phyloP scores from a whole-genome alignment of 2,888 invertebrate species.

The Scotopteryx bipunctaria region DNA sequence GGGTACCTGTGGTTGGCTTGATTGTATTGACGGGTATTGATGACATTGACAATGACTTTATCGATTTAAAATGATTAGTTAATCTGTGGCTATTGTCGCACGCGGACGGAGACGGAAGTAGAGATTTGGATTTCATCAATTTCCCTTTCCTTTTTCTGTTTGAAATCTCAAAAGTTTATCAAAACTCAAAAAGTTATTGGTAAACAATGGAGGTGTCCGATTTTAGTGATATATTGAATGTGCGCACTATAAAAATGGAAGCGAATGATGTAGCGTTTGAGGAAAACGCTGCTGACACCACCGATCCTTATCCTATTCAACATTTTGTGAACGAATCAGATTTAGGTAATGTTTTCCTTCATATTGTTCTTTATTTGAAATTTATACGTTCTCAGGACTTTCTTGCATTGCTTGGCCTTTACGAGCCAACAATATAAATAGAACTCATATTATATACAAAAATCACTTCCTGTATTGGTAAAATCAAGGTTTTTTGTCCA shows the following conservation, averaged over 20 bases:
- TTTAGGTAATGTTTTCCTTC: no score
- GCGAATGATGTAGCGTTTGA: slow-evolving; percentile 59
- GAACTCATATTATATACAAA: no score
- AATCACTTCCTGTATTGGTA: not conserved
- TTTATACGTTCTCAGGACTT: no score
- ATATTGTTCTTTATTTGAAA: no score
- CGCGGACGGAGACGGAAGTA: slow-evolving; percentile 81
- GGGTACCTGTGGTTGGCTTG: no score
- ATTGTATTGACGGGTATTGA: no score
- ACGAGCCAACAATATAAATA: no score
- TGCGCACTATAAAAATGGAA: slow-evolving; percentile 74
- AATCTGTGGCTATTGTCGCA: slow-evolving; percentile 54
- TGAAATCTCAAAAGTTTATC: slow-evolving; percentile 45
- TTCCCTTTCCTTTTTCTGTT: slow-evolving; percentile 64
- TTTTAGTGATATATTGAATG: slow-evolving; percentile 70
- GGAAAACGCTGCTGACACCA: slow-evolving; percentile 54
- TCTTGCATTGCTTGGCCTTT: no score
- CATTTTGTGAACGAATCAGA: slow-evolving; percentile 78
- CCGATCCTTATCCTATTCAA: slow-evolving; percentile 66
- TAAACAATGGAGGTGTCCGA: slow-evolving; percentile 71
- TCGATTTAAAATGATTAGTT: slow-evolving; percentile 3
- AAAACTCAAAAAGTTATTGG: slow-evolving; percentile 22
- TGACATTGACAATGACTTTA: slow-evolving; percentile 11
- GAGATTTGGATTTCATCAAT: slow-evolving; percentile 44
- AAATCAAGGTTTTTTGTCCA: not conserved